phyloP scores from a whole-genome alignment of 2,113 vertebrate species.

The Porphyrio hochstetteri region DNA sequence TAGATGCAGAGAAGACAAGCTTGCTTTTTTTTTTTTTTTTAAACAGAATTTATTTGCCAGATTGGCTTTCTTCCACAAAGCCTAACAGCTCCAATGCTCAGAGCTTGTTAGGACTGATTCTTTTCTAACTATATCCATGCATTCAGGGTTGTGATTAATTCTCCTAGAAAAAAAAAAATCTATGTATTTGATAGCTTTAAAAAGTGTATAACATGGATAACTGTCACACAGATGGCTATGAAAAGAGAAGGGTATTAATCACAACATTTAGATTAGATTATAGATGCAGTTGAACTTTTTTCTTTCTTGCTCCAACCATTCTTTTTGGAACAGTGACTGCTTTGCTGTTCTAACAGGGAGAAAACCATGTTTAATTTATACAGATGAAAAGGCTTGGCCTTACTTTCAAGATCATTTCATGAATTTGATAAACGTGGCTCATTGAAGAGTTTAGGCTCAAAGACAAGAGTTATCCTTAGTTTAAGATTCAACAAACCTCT shows the following conservation, averaged over 20 bases:
- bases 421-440: not conserved
- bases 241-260: constrained; percentile 14
- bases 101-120: constrained; percentile 20
- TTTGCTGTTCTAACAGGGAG: not conserved
- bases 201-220: constrained; percentile 6
- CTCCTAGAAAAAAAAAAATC: not conserved
- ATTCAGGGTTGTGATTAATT: constrained; percentile 24
- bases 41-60: not conserved
- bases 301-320: not conserved
- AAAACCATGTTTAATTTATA: not conserved
- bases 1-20: not conserved
- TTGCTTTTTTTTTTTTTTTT: not conserved
- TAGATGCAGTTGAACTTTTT: constrained; percentile 3
- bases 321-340: not conserved
- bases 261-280: constrained; percentile 32
- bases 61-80: constrained; percentile 11
- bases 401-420: not conserved
- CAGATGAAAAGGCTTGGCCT: not conserved
- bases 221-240: constrained; percentile 1
- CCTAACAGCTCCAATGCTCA: not conserved
- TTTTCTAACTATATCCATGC: not conserved
- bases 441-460: not conserved
- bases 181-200: not conserved
- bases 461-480: not conserved
- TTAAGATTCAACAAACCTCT: not conserved